Evolutionary conservation across 1,140 invertebrate genomes (phyloP).

Genomic region (Drosophila funebris): DNA sequence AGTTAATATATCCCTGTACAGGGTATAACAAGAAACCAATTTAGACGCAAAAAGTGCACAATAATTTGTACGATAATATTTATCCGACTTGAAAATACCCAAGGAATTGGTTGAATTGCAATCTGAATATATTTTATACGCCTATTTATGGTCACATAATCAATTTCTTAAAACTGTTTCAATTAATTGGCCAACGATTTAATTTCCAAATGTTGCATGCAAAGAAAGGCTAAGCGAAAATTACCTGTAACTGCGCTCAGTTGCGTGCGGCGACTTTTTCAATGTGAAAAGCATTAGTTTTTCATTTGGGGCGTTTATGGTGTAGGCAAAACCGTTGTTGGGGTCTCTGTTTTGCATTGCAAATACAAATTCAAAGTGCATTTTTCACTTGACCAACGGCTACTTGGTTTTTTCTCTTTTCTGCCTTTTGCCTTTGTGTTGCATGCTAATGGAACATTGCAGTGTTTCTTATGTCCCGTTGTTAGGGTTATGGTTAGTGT

Average conservation of each 20-base stretch:
- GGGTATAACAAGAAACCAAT: too few relatives aligned
- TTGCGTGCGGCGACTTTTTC: slow-evolving; percentile 31
- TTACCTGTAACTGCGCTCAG: slow-evolving; percentile 3
- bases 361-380: slow-evolving; percentile 42
- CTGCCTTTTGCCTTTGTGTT: neutral
- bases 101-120: neutral
- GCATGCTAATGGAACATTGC: slow-evolving; percentile 40
- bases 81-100: slow-evolving; percentile 16
- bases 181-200: slow-evolving; percentile 23
- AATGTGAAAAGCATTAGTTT: slow-evolving; percentile 50
- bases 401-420: neutral
- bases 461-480: slow-evolving; percentile 29
- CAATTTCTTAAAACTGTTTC: slow-evolving; percentile 1
- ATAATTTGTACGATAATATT: neutral
- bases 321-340: neutral
- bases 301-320: slow-evolving; percentile 48
- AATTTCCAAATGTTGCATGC: slow-evolving; percentile 27
- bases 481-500: slow-evolving; percentile 18
- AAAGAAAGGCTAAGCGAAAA: slow-evolving; percentile 7
- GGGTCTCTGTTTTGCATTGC: slow-evolving; percentile 39
- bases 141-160: neutral
- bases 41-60: neutral
- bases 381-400: slow-evolving; percentile 37
- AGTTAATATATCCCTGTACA: too few relatives aligned
- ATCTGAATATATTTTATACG: neutral